Percentiles rank a stretch among this genome's conserved stretches.
Evolutionary conservation across 2,113 vertebrate genomes (phyloP).

Genomic region (Lophochroa leadbeateri): DNA sequence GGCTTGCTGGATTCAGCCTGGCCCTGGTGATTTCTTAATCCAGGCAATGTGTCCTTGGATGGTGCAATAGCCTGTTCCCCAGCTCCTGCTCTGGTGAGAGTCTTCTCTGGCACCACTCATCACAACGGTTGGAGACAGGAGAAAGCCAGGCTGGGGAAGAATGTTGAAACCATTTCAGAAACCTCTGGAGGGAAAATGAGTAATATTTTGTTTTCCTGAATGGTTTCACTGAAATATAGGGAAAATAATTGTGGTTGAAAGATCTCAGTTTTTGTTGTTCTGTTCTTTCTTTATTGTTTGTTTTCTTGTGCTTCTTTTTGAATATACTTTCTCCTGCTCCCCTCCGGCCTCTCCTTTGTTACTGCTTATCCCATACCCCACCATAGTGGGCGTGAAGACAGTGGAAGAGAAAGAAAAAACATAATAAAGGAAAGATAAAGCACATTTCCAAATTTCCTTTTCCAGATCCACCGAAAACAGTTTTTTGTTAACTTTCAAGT

Average conservation of each 20-base stretch:
- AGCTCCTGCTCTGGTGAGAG: neutral
- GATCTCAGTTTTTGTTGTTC: constrained; percentile 11
- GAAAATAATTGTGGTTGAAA: constrained; percentile 55
- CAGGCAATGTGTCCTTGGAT: neutral
- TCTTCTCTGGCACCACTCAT: neutral
- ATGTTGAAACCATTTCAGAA: constrained; percentile 39
- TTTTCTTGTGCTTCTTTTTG: neutral
- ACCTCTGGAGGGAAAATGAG: constrained; percentile 39
- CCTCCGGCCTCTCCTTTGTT: neutral
- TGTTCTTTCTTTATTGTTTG: neutral
- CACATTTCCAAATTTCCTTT: neutral
- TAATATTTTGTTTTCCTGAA: constrained; percentile 54
- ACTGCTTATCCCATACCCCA: neutral
- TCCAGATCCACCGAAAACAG: neutral
- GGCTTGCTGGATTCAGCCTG: neutral
- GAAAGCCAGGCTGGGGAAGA: constrained; percentile 11
- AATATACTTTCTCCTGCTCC: neutral
- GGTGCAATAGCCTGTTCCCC: neutral
- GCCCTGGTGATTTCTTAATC: neutral
- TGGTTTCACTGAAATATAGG: constrained; percentile 38
- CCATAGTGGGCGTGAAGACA: neutral
- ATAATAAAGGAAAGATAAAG: neutral
- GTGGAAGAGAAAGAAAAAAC: neutral
- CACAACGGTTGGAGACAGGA: neutral
- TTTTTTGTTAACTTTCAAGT: neutral